Percentiles rank a stretch among this genome's conserved stretches.
phyloP scores from a whole-genome alignment of 2,113 vertebrate species.

The Sporophila hypoxantha region DNA sequence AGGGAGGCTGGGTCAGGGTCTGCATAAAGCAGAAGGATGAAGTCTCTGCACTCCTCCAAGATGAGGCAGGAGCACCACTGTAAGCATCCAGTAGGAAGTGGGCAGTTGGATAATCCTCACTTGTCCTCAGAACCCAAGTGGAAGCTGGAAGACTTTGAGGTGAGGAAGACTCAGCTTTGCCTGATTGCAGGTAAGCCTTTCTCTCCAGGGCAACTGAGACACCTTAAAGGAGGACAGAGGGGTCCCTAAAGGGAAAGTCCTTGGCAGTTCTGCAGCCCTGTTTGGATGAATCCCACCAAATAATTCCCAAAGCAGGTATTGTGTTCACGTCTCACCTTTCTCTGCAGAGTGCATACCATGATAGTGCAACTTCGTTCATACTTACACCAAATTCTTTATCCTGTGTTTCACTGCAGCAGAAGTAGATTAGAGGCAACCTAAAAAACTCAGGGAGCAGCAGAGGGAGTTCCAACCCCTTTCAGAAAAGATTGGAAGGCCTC shows the following conservation, averaged over 20 bases:
- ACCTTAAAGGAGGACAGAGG: neutral
- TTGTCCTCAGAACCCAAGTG: neutral
- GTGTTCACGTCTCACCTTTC: neutral
- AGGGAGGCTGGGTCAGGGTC: neutral
- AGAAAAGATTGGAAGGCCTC: neutral
- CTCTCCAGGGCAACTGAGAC: neutral
- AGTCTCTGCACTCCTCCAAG: neutral
- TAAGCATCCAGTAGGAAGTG: neutral
- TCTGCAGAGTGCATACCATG: neutral
- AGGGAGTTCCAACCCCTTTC: neutral
- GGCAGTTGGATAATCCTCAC: neutral
- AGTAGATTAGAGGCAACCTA: neutral
- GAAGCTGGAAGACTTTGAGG: neutral
- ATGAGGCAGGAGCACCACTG: neutral
- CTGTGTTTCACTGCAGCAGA: neutral
- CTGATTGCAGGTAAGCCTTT: neutral
- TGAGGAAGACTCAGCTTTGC: neutral
- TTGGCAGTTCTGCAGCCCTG: neutral
- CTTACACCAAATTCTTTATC: neutral
- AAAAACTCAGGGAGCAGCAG: neutral
- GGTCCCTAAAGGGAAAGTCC: neutral
- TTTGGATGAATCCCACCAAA: neutral
- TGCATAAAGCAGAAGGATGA: neutral
- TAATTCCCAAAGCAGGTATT: neutral
- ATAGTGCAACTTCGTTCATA: neutral